phyloP scores from a whole-genome alignment of 2,888 invertebrate genomes.

The Cephus spinipes region DNA sequence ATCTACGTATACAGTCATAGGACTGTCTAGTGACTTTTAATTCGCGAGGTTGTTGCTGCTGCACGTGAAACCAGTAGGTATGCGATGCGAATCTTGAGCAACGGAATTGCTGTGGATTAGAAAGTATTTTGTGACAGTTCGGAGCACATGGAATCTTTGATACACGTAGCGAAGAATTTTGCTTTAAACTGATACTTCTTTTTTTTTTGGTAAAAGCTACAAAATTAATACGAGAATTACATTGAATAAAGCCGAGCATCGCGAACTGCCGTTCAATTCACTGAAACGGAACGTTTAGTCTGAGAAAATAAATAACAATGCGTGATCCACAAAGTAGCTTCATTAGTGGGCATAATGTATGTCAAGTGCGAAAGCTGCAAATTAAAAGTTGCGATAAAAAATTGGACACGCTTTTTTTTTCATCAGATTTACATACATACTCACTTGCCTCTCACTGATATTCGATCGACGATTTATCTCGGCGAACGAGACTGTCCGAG shows the following conservation, averaged over 20 bases:
- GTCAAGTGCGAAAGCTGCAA: no score
- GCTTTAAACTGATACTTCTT: background rate
- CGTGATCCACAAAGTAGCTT: no score
- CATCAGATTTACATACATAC: no score
- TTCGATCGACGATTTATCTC: no score
- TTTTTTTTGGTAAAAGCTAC: slow-evolving; percentile 9
- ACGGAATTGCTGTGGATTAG: background rate
- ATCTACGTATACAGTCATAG: background rate
- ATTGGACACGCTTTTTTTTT: no score
- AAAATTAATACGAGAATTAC: background rate
- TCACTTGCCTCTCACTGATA: no score
- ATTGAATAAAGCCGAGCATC: background rate
- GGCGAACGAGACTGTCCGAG: no score
- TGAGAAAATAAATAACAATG: no score
- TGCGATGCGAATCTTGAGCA: background rate
- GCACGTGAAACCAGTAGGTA: background rate
- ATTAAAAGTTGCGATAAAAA: no score
- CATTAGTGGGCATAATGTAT: no score
- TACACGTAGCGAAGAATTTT: background rate
- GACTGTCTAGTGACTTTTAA: background rate
- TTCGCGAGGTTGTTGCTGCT: background rate
- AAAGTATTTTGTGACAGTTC: background rate
- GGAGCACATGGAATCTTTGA: background rate
- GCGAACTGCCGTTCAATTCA: background rate
- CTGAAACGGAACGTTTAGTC: background rate